Evolutionary conservation across 35 echinoderm and acorn worm genomes (phyloP), one percentile per base, ranked within the genome.

Genomic region (Stichopus chloronotus): DNA sequence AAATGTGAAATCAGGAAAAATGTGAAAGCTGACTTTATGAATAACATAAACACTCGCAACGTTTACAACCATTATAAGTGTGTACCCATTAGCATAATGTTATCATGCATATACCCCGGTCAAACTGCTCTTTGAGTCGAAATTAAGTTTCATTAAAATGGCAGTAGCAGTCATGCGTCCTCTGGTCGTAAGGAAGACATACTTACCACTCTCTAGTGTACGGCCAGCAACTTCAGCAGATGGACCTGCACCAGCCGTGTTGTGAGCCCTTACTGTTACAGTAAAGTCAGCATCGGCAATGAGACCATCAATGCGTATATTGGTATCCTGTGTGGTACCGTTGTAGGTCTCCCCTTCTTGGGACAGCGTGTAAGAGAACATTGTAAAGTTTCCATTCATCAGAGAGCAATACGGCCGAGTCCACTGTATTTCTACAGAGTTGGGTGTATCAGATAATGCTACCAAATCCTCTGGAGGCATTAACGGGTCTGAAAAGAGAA

Each of bases 191-290:
- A 43, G n/a, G 22, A 21, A 79, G 22, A 79, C 22, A 79, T 79
- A 79, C 77, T 23, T 79, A 79, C 77, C 22, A 79, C 77, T 79
- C 22, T 79, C 77, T 79, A 21, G 77, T 19, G 77, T 79, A 19
- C 14, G 14, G 14, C 77, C 77, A 13, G 19, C 22, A 25, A 79
- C 14, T 22, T 79, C 77, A 5, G 77, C 77, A 19, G 77, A 21
- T 79, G 77, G 77, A 19, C 77, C 77, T 21, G 14, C 19, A 79
- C 77, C 77, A 79, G 22, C 14, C 4, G 77, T 79, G 77, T 13
- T 79, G 14, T 79, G 77, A 79, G 21, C 77, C 77, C 0, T 79
- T 14, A 65, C 19, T 14, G 11, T 65, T 11, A 65, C 61, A 19
- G 5, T 65, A 65, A 14, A 65, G 61, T 11, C 11, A 19, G 8